phyloP scores from a whole-genome alignment of 2,797 vertebrate genomes.

The Halcyon smyrnensis region DNA sequence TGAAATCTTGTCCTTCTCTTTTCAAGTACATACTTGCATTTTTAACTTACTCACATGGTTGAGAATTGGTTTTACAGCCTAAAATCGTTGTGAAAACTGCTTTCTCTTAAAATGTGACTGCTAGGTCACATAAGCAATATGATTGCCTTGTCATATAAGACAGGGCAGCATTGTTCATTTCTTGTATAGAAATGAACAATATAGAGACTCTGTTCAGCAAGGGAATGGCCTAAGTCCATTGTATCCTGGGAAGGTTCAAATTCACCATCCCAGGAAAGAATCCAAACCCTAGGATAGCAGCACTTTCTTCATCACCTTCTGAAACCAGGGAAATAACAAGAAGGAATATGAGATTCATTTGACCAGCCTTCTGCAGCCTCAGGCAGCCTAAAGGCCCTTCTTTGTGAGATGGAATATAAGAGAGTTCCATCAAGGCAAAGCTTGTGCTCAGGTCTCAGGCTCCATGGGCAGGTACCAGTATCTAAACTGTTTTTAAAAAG shows the following conservation, averaged over 20 bases:
- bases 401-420: background rate
- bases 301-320: background rate
- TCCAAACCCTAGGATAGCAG: background rate
- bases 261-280: background rate
- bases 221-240: background rate
- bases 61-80: background rate
- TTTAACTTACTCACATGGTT: background rate
- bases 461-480: background rate
- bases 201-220: background rate
- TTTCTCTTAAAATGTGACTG: background rate
- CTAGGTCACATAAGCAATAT: background rate
- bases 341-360: fast-evolving
- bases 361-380: background rate
- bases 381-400: background rate
- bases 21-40: background rate
- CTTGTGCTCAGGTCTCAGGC: background rate
- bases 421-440: background rate
- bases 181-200: background rate
- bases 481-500: background rate
- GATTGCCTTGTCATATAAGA: background rate
- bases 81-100: background rate
- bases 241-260: background rate
- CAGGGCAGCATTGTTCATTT: background rate
- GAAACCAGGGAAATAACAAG: background rate
- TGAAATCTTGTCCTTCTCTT: background rate